phyloP scores from a whole-genome alignment of 2,888 invertebrate species.

The Limnephilus auricula region DNA sequence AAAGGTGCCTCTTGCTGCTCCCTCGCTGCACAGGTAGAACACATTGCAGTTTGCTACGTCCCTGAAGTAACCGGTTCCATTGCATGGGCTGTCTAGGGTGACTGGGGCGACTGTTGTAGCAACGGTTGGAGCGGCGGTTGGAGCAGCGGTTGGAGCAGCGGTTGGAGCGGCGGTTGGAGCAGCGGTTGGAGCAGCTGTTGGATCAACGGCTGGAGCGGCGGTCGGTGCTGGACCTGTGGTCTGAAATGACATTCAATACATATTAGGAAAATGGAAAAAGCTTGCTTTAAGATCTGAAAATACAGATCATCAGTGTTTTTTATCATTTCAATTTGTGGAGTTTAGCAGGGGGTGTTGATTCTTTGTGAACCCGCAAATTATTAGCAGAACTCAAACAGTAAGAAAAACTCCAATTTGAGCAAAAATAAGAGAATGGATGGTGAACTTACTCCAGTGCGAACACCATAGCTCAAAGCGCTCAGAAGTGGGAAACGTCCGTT shows the following conservation, averaged over 20 bases:
- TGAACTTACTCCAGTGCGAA: constrained; percentile 15
- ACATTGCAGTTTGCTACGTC: constrained; percentile 30
- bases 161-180: no score
- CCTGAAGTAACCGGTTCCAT: constrained; percentile 31
- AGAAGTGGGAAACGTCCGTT: constrained; percentile 66
- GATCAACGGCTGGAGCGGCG: no score
- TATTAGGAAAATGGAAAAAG: background rate
- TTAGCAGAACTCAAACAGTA: no score
- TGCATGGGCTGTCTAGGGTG: background rate
- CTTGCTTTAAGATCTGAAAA: background rate
- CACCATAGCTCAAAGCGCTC: constrained; percentile 35
- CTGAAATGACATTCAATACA: background rate
- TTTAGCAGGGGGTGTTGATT: no score
- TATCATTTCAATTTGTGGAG: no score
- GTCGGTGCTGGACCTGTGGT: background rate
- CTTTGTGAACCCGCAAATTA: no score
- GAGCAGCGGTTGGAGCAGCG: background rate
- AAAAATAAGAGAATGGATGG: background rate
- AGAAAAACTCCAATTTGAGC: no score
- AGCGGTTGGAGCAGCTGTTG: background rate
- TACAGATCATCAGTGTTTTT: no score
- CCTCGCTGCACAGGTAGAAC: constrained; percentile 33
- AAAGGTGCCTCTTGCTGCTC: constrained; percentile 58
- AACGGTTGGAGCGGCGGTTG: background rate
- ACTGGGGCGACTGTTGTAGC: background rate